phyloP scores from a whole-genome alignment of 2,113 vertebrate species.

The Penelope pileata region DNA sequence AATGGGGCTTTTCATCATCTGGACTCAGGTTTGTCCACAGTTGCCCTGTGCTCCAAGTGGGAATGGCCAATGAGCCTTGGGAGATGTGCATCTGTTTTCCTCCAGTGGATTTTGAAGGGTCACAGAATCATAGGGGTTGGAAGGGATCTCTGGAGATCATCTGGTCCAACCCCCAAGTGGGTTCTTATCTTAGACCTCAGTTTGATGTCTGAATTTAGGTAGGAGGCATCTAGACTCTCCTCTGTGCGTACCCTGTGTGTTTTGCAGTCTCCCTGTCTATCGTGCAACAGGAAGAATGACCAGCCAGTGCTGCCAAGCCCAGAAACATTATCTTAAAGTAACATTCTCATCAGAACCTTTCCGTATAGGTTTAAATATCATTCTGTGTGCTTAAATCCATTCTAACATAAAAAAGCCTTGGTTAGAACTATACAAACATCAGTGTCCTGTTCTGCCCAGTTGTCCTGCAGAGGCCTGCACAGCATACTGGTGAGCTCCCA shows the following conservation, averaged over 20 bases:
- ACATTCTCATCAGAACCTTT: not conserved
- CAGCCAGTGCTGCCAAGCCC: not conserved
- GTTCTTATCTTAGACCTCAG: not conserved
- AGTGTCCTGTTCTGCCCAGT: not conserved
- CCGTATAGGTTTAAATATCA: not conserved
- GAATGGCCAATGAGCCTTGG: not conserved
- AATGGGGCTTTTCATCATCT: not conserved
- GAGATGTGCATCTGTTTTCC: not conserved
- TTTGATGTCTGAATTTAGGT: not conserved
- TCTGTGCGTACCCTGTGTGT: rapidly evolving
- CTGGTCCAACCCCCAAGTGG: not conserved
- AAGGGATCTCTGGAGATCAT: not conserved
- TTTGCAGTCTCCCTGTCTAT: not conserved
- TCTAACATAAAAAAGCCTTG: not conserved
- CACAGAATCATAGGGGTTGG: not conserved
- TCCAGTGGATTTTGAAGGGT: not conserved
- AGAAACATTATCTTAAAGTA: not conserved
- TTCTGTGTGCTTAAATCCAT: not conserved
- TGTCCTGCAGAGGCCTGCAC: not conserved
- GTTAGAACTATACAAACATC: not conserved
- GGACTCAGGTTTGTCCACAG: not conserved
- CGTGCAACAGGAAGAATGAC: not conserved
- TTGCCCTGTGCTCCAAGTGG: not conserved
- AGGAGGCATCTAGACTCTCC: not conserved
- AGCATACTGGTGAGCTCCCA: not conserved